A percentile compares a stretch with the other conserved stretches of the same genome.
Conservation (phyloP, 1,140 invertebrate species). For the Drosophila triauraria region DNA sequence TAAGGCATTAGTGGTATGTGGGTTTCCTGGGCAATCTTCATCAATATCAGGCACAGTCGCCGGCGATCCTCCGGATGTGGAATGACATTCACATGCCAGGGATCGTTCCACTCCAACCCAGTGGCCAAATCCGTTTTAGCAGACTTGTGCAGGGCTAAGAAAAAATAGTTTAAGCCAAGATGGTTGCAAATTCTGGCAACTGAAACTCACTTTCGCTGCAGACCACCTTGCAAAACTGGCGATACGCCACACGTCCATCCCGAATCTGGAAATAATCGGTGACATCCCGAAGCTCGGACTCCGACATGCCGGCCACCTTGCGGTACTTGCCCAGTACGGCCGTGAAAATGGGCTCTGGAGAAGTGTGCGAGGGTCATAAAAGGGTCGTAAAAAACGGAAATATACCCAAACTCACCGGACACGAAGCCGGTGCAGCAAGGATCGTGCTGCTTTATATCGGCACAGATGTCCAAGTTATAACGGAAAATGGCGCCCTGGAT, state of each 20-base stretch:
- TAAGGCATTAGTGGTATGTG: slow-evolving; percentile 88
- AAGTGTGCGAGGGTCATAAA: slow-evolving; percentile 41
- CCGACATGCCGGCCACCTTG: slow-evolving; percentile 87
- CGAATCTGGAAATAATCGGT: slow-evolving; percentile 90
- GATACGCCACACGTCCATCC: slow-evolving; percentile 90
- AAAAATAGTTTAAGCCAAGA: not conserved
- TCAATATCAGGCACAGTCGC: slow-evolving; percentile 88
- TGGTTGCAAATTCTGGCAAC: not conserved
- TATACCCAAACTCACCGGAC: slow-evolving; percentile 86
- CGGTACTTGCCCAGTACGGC: slow-evolving; percentile 88
- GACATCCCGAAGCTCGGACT: slow-evolving; percentile 89
- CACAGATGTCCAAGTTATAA: slow-evolving; percentile 89
- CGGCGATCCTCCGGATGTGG: slow-evolving; percentile 88
- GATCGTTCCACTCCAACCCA: slow-evolving; percentile 88
- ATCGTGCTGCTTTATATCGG: slow-evolving; percentile 89
- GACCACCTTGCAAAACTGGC: slow-evolving; percentile 89
- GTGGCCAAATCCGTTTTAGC: slow-evolving; percentile 85
- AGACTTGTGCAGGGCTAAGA: slow-evolving; percentile 78
- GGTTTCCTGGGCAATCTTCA: slow-evolving; percentile 88
- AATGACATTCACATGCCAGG: slow-evolving; percentile 87
- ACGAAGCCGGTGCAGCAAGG: slow-evolving; percentile 88
- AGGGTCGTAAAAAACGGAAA: slow-evolving; percentile 36
- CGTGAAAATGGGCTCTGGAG: slow-evolving; percentile 90
- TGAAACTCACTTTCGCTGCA: slow-evolving; percentile 86
- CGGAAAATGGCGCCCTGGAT: slow-evolving; percentile 89